A percentile compares a stretch with the other conserved stretches of the same genome.
Conservation (phyloP, 2,113 vertebrate species). For the Chrysemys picta region DNA sequence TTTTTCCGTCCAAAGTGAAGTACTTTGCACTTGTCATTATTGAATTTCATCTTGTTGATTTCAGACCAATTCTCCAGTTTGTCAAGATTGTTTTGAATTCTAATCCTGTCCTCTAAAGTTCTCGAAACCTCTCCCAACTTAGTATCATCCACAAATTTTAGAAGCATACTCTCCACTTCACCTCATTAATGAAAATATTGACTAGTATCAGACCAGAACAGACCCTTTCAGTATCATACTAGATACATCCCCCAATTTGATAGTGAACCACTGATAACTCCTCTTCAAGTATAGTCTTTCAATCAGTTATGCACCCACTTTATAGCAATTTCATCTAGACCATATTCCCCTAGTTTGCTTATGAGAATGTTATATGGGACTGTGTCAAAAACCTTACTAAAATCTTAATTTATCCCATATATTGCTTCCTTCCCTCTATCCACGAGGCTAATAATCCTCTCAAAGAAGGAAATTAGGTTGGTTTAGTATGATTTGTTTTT, state of each 20-base stretch:
- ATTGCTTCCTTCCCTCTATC: neutral
- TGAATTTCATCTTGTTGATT: neutral
- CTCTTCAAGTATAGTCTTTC: neutral
- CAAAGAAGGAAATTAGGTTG: neutral
- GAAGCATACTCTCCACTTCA: neutral
- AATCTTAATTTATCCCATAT: neutral
- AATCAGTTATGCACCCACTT: neutral
- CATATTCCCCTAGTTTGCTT: neutral
- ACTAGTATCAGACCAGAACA: neutral
- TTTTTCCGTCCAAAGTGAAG: neutral
- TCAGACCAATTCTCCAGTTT: neutral
- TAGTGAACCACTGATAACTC: neutral
- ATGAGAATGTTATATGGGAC: neutral
- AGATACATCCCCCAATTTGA: neutral
- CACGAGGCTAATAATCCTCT: neutral
- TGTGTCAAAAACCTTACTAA: neutral
- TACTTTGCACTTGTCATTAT: neutral
- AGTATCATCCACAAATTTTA: neutral
- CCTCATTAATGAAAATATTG: neutral
- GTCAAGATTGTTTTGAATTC: neutral
- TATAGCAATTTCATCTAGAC: neutral
- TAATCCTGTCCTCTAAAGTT: neutral
- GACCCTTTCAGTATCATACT: neutral
- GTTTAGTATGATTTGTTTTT: neutral
- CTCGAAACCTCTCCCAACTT: neutral